These are phyloP conservation scores for Cyclophora albipunctata DNA, from an alignment of 2,888 invertebrate species.

Conservation along the genomic window DNA sequence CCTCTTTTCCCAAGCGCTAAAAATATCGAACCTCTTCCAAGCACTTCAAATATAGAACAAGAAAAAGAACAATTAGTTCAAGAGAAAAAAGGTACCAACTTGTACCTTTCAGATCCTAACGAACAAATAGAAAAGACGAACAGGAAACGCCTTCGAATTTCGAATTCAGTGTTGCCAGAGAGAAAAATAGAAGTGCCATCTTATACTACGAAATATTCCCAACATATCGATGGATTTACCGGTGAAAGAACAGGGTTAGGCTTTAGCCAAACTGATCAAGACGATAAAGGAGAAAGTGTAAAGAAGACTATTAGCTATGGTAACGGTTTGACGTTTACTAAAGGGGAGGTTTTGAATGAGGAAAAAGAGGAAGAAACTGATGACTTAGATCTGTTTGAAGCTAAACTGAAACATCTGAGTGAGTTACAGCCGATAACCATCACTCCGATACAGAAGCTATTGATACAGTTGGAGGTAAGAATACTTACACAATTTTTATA, in stretches of 20 bases:
- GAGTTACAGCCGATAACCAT: slow-evolving; percentile 59
- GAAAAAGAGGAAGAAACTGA: slow-evolving; percentile 53
- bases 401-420: slow-evolving; percentile 70
- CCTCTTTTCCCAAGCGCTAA: slow-evolving; percentile 35
- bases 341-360: slow-evolving; percentile 68
- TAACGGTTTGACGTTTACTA: slow-evolving; percentile 65
- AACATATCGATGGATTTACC: slow-evolving; percentile 60
- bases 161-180: slow-evolving; percentile 57
- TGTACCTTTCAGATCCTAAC: slow-evolving; percentile 45
- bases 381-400: slow-evolving; percentile 57
- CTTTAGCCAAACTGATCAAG: slow-evolving; percentile 49
- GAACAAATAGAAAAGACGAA: slow-evolving; percentile 37
- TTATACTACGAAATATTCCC: slow-evolving; percentile 67
- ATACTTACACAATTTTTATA: not conserved
- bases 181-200: slow-evolving; percentile 44
- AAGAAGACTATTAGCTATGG: slow-evolving; percentile 60
- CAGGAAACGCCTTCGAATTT: slow-evolving; percentile 61
- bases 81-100: slow-evolving; percentile 52
- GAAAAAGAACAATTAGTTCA: slow-evolving; percentile 24
- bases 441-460: slow-evolving; percentile 73
- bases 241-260: slow-evolving; percentile 68
- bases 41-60: slow-evolving; percentile 21
- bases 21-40: slow-evolving; percentile 32
- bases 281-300: slow-evolving; percentile 22
- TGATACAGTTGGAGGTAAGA: slow-evolving; percentile 74